These are phyloP conservation scores for Agrotis ipsilon DNA, from an alignment of 2,888 invertebrate genomes.

Conservation along the genomic window DNA sequence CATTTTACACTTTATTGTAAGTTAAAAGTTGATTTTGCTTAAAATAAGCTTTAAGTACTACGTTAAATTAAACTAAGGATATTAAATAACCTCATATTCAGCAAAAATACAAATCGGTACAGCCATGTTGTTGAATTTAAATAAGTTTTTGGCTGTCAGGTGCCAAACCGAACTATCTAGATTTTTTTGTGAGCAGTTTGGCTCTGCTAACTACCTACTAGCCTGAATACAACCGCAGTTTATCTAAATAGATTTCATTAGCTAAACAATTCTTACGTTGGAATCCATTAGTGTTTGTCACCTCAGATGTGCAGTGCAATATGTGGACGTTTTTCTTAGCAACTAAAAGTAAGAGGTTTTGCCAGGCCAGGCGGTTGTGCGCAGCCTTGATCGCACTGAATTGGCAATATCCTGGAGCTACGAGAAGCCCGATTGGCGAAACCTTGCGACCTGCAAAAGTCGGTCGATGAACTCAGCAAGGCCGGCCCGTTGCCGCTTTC, in stretches of 20 bases:
- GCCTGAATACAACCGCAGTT: neutral
- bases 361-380: conserved; percentile 73
- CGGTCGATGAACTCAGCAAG: conserved; percentile 90
- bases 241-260: conserved; percentile 2
- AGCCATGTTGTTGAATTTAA: neutral
- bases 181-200: neutral
- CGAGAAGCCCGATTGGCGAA: conserved; percentile 90
- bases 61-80: neutral
- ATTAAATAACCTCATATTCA: neutral
- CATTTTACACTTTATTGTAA: neutral
- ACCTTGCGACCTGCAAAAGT: conserved; percentile 91
- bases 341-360: conserved; percentile 87
- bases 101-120: neutral
- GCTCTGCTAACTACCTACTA: conserved; percentile 1
- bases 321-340: conserved; percentile 75
- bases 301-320: conserved; percentile 62
- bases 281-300: conserved; percentile 48
- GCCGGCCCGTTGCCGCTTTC: conserved; percentile 88
- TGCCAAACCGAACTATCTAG: conserved; percentile 6
- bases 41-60: too few species aligned
- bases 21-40: too few species aligned
- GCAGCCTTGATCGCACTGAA: conserved; percentile 89
- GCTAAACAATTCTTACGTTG: conserved; percentile 13
- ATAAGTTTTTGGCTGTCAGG: conserved; percentile 15
- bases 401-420: conserved; percentile 91